Base-by-base conservation (phyloP, 2,888 invertebrate genomes). In the Rambutsinella grinnellia region DNA sequence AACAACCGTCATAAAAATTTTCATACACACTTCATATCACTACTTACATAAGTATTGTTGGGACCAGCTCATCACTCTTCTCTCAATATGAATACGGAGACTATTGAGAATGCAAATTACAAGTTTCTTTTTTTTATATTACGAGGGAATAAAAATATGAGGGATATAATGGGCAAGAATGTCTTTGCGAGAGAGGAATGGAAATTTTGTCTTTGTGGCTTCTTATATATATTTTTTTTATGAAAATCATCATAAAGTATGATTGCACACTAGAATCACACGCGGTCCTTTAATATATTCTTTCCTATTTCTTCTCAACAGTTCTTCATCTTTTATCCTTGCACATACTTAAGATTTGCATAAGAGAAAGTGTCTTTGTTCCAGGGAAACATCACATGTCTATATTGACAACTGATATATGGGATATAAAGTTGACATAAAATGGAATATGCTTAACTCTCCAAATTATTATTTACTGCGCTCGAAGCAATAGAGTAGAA, bases 91-190 rank as follows among this genome's bases (percentile, higher is more conserved):
- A 58, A 57, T 49, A 67, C 67, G 28, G 13, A 44, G 28, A 47
- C 61, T 66, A 67, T 67, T 74, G 67, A 54, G 61, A 61, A 61
- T 67, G 74, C 74, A 74, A 74, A 74, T 74, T 74, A 61, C 54
- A 23, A 17, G n/a, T 17, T 21, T 36, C 60, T 36, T 61, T 46
- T 47, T 13, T 53, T 28, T 66, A 47, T 47, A 24, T 3, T 2
- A 3, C 19, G n/a, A 44, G 44, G 47, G 3, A n/a, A n/a, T n/a
- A 44, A 21, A 53, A 63, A 51, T 63, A 27, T 51, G 51, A 53
- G 27, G 10, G 27, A 61, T 36, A 17, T 53, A n/a, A 56, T 3
- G 24, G 24, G 56, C 56, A 56, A 6, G 56, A n/a, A 27, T 26
- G n/a, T n/a, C n/a, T n/a, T n/a, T n/a, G 21, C 24, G 56, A 56